Percentiles rank a stretch among this genome's conserved stretches.
These are phyloP conservation scores for Telenomus remus DNA, from an alignment of 1,140 invertebrate species.

Conservation along the genomic window DNA sequence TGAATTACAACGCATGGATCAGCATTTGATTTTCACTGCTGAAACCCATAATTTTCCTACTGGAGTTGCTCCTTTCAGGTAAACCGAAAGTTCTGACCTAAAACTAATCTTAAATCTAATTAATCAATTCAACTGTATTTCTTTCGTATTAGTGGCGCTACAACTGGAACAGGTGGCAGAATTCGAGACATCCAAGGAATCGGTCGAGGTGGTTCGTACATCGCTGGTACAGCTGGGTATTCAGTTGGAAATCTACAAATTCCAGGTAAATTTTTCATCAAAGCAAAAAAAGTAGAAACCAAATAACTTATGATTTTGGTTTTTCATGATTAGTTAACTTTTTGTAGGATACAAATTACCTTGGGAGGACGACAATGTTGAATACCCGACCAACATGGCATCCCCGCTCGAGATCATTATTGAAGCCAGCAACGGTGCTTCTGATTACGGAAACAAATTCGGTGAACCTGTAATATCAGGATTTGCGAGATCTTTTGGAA, in stretches of 20 bases:
- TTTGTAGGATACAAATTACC: slow-evolving; percentile 84
- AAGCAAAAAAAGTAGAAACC: too few relatives aligned
- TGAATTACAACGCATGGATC: slow-evolving; percentile 76
- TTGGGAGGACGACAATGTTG: slow-evolving; percentile 87
- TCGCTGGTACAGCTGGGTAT: slow-evolving; percentile 97
- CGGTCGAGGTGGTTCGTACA: slow-evolving; percentile 92
- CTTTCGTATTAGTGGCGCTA: slow-evolving; percentile 85
- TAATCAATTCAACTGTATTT: slow-evolving; percentile 4
- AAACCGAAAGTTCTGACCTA: too few relatives aligned
- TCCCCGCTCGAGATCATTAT: slow-evolving; percentile 90
- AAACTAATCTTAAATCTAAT: too few relatives aligned
- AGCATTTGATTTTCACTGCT: slow-evolving; percentile 98
- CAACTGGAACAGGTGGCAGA: slow-evolving; percentile 96
- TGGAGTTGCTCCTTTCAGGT: slow-evolving; percentile 90
- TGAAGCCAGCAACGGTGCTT: slow-evolving; percentile 97
- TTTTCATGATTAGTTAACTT: too few relatives aligned
- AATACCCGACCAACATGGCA: slow-evolving; percentile 94
- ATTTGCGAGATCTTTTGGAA: slow-evolving; percentile 93
- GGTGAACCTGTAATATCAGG: slow-evolving; percentile 95
- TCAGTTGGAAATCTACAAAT: slow-evolving; percentile 94
- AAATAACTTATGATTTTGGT: too few relatives aligned
- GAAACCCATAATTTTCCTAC: slow-evolving; percentile 99
- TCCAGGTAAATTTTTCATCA: slow-evolving; percentile 77
- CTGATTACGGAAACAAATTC: slow-evolving; percentile 99
- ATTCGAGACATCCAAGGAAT: slow-evolving; percentile 96